Conservation (phyloP, 2,888 invertebrate genomes). For the Dorcus parallelipipedus region DNA sequence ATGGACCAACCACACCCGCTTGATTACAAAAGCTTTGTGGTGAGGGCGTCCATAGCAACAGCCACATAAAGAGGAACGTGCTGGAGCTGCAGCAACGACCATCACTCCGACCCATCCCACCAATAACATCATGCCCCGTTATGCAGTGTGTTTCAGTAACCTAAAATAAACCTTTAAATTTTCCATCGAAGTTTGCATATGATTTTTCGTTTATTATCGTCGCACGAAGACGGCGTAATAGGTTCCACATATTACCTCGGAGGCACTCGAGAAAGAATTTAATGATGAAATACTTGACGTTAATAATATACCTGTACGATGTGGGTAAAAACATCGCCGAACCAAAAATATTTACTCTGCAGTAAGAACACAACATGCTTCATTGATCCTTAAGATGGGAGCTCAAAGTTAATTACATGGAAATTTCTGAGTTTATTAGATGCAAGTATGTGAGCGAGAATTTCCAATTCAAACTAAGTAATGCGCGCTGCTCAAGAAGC, state of each 20-base stretch:
- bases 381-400: conserved; percentile 42
- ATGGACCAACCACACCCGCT: conserved; percentile 7
- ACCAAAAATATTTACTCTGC: background rate
- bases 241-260: no score
- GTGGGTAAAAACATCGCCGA: background rate
- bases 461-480: conserved; percentile 51
- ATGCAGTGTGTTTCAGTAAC: no score
- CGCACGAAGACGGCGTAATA: no score
- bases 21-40: conserved; percentile 7
- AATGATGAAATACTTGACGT: no score
- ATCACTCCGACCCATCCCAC: no score
- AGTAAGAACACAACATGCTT: conserved; percentile 26
- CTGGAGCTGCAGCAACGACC: no score
- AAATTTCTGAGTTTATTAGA: conserved; percentile 51
- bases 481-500: conserved; percentile 34
- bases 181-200: no score
- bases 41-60: conserved; percentile 7
- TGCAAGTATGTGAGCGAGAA: conserved; percentile 51
- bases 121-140: no score
- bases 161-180: no score
- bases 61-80: conserved; percentile 1
- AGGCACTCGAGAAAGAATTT: no score
- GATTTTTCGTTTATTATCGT: no score
- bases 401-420: conserved; percentile 50
- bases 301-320: no score